Evolutionary conservation across 2,113 vertebrate species (phyloP), one percentile per base, ranked within the genome.

Genomic region (rat (Rattus norvegicus)): DNA sequence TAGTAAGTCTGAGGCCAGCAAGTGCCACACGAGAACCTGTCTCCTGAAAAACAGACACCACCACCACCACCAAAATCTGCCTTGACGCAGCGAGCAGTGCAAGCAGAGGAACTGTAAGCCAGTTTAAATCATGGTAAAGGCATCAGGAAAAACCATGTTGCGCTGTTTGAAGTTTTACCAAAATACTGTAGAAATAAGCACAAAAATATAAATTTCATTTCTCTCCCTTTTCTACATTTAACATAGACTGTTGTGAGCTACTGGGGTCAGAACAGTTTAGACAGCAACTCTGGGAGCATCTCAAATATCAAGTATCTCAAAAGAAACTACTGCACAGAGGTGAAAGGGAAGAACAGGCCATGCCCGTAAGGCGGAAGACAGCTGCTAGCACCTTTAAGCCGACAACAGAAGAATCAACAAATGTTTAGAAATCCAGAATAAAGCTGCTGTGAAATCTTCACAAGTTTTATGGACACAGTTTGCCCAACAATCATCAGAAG

Each of bases 61-160:
- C 56, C 56, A 59, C 56, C 56, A 67, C 28, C 65, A 67, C 65
- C 28, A n/a, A 69, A 84, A 43, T 95, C 39, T 67, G 43, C 1
- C 79, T 52, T 43, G 84, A 87, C 30, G 13, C 14, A 93, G 43
- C 43, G 43, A 61, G 19, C 36, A 93, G 84, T 49, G 20, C 93
- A 67, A 84, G 39, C 17, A 88, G 86, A 91, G 6, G 30, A 89
- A 86, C 22, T 52, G 36, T 70, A 84, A 94, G 75, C 73, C 89
- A 75, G 19, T 43, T 20, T 75, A 49, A 93, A 97, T 93, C 16
- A 47, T 19, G 16, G 5, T 54, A 67, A 92, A 88, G 39, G 54
- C 94, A 96, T 83, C 69, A 81, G 79, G 81, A 94, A 28, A 93
- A 92, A 76, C n/a, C 75, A 14, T 89, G 16, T 92, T 94, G 96